Percentiles rank a stretch among this genome's conserved stretches.
These are phyloP conservation scores for Mythimna albipuncta DNA, from an alignment of 2,888 invertebrate genomes.

Conservation along the genomic window DNA sequence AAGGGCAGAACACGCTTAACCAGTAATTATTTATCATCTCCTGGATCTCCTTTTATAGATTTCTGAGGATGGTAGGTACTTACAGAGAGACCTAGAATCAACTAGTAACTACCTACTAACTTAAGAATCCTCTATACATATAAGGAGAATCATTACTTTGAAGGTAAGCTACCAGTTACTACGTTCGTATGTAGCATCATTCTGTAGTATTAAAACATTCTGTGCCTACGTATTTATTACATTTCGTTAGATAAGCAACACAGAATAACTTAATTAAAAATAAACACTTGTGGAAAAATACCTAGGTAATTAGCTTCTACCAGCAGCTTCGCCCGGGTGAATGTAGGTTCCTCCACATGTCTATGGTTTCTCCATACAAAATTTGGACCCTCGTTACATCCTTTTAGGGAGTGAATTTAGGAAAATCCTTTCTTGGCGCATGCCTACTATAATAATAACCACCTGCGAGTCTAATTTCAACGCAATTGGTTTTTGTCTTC, in stretches of 20 bases:
- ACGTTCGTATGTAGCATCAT: conserved; percentile 24
- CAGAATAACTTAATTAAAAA: not conserved
- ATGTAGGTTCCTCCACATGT: too few relatives aligned
- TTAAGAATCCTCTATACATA: conserved; percentile 38
- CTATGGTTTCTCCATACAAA: too few relatives aligned
- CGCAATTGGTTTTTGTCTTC: too few relatives aligned
- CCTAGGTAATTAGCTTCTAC: not conserved
- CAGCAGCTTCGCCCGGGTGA: too few relatives aligned
- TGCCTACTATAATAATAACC: too few relatives aligned
- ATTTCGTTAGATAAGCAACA: not conserved
- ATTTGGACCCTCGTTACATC: too few relatives aligned
- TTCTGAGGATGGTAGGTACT: conserved; percentile 16
- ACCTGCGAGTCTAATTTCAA: too few relatives aligned
- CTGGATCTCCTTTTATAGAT: conserved; percentile 43
- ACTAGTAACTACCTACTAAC: conserved; percentile 27
- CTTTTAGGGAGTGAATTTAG: too few relatives aligned
- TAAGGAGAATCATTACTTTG: conserved; percentile 47
- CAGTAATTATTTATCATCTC: conserved; percentile 11
- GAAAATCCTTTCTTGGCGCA: too few relatives aligned
- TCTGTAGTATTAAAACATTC: conserved; percentile 21
- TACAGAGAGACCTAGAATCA: conserved; percentile 36
- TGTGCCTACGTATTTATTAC: not conserved
- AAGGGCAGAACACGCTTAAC: not conserved
- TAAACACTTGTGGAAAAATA: not conserved
- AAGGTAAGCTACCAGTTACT: conserved; percentile 51